A percentile compares a stretch with the other conserved stretches of the same genome.
phyloP scores from a whole-genome alignment of 1,140 invertebrate genomes.

The Lysiphlebus fabarum region DNA sequence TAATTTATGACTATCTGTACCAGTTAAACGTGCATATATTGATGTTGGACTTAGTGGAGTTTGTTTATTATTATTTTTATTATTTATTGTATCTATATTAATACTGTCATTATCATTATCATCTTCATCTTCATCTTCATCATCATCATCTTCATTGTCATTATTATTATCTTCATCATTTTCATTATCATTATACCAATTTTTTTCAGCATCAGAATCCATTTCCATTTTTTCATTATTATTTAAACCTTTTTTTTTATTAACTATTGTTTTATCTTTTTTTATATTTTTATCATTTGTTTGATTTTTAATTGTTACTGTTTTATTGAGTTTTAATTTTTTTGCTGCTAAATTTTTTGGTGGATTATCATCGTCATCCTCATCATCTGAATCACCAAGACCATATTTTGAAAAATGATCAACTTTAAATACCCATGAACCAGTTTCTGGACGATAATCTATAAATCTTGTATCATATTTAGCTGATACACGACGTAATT shows the following conservation, averaged over 20 bases:
- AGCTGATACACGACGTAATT: slow-evolving; percentile 77
- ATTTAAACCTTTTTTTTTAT: slow-evolving; percentile 3
- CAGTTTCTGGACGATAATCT: slow-evolving; percentile 91
- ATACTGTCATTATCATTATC: background rate
- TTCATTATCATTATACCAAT: background rate
- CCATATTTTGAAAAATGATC: slow-evolving; percentile 98
- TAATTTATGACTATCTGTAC: slow-evolving; percentile 64
- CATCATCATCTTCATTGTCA: background rate
- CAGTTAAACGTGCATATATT: slow-evolving; percentile 59
- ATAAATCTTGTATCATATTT: slow-evolving; percentile 88
- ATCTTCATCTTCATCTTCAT: background rate
- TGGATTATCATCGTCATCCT: slow-evolving; percentile 60
- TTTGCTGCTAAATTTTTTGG: slow-evolving; percentile 39
- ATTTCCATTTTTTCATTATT: background rate
- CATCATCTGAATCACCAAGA: slow-evolving; percentile 85
- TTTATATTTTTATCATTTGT: background rate
- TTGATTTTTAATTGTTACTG: background rate
- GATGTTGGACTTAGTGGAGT: slow-evolving; percentile 55
- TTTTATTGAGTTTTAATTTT: slow-evolving; percentile 27
- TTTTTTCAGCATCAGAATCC: background rate
- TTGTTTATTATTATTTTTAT: slow-evolving; percentile 29
- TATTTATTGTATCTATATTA: background rate
- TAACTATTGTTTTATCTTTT: background rate
- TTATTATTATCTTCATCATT: background rate
- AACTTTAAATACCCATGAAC: slow-evolving; percentile 93